Base-by-base conservation (phyloP, 1,140 invertebrate genomes). In the Littorina saxatilis region DNA sequence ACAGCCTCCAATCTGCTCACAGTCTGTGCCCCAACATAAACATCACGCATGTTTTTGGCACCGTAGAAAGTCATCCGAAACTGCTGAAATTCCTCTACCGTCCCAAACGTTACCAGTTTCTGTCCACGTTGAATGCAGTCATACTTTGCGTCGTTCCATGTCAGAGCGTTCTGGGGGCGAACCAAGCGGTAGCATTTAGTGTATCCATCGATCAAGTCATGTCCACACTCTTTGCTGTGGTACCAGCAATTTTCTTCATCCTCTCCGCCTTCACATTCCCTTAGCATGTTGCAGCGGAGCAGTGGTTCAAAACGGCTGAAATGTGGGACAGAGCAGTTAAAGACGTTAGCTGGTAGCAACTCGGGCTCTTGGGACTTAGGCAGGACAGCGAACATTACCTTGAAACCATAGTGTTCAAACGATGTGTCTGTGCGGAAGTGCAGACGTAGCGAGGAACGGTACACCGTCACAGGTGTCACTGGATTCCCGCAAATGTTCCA, bases 351-450 rank as follows among this genome's bases (percentile, higher is more conserved):
- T 3, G 37, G 23, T 17, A 72, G 35, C 37, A 20, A 9, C 68
- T 72, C 9, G 17, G 68, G 68, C n/a, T 72, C 68, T 40, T 72
- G 68, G 13, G 68, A 72, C 39, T 27, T n/a, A 11, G 68, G 37
- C 15, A 72, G 9, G 20, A 72, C 23, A 20, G 68, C 20, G 35
- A 40, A 72, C 68, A 72, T 40, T 39, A 72, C 43, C 37, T 72
- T 72, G 39, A 72, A 72, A 9, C 68, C 68, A 23, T 37, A 17
- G 17, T 20, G 23, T 35, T 9, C 27, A 23, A 35, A 1, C 7
- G 11, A 13, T 32, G 5, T 7, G 4, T 66, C 61, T 32, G 61
- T 32, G 29, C 35, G 61, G 29, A 66, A 66, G 1, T 5, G 29
- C 3, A 66, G 61, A 3, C 35, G 9, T 29, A 66, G 5, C 9